phyloP scores from a whole-genome alignment of 2,797 vertebrate species.

The Pipistrellus pygmaeus region DNA sequence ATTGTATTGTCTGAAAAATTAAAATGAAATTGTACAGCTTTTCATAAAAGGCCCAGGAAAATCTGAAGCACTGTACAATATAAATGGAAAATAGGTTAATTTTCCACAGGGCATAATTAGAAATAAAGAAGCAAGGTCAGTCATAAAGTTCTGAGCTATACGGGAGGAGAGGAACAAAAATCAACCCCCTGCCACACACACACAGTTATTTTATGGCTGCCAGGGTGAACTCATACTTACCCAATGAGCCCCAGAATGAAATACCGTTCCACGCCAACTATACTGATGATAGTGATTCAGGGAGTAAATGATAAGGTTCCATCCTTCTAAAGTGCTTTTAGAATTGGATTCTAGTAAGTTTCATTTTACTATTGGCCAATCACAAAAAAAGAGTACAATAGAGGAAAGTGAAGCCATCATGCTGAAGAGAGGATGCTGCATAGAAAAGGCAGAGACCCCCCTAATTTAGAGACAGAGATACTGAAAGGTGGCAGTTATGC shows the following conservation, averaged over 20 bases:
- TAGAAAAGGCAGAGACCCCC: conserved; percentile 54
- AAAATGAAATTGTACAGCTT: conserved; percentile 57
- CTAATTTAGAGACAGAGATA: conserved; percentile 61
- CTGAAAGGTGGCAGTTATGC: background rate
- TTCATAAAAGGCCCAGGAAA: conserved; percentile 62
- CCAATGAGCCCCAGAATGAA: conserved; percentile 77
- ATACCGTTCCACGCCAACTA: conserved; percentile 46
- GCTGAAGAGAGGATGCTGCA: conserved; percentile 36
- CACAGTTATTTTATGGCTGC: conserved; percentile 63
- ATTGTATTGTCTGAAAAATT: conserved; percentile 62
- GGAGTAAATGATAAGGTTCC: conserved; percentile 76
- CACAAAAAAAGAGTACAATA: conserved; percentile 48
- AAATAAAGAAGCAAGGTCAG: conserved; percentile 64
- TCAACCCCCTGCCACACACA: background rate
- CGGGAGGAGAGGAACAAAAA: conserved; percentile 44
- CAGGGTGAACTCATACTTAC: conserved; percentile 79
- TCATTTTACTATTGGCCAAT: conserved; percentile 69
- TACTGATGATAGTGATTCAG: conserved; percentile 76
- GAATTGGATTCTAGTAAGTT: conserved; percentile 64
- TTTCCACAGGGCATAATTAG: conserved; percentile 56
- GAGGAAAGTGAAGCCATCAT: conserved; percentile 46
- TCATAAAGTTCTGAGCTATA: conserved; percentile 56
- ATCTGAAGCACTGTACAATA: conserved; percentile 30
- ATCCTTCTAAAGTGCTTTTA: conserved; percentile 66
- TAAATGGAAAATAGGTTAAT: conserved; percentile 59